These are phyloP conservation scores for Trogon surrucura DNA, from an alignment of 2,113 vertebrate species.

Conservation along the genomic window DNA sequence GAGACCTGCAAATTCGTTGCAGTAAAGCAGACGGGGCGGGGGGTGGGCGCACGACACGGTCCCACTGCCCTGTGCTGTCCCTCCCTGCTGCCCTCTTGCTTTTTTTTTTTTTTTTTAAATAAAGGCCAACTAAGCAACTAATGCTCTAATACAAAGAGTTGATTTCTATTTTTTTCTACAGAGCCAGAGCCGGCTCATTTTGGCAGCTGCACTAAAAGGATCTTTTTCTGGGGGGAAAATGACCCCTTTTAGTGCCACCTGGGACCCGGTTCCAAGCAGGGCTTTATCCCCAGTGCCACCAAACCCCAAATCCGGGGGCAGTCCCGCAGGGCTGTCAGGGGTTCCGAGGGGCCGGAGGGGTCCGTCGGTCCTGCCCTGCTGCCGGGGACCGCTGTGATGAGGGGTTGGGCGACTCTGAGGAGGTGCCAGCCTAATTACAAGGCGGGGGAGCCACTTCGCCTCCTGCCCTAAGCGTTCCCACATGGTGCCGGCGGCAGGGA, in stretches of 20 bases:
- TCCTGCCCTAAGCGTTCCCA: not conserved
- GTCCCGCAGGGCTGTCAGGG: not conserved
- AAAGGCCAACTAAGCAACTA: too few relatives aligned
- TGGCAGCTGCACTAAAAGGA: too few relatives aligned
- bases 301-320: not conserved
- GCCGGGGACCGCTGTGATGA: not conserved
- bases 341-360: not conserved
- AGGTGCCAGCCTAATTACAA: conserved; percentile 24
- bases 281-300: not conserved
- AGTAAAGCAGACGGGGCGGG: not conserved
- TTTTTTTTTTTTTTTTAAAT: too few relatives aligned
- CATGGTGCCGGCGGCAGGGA: not conserved
- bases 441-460: not conserved
- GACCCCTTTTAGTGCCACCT: fast-evolving
- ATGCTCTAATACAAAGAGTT: too few relatives aligned
- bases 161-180: too few relatives aligned
- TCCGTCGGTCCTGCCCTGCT: not conserved
- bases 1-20: not conserved
- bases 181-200: fast-evolving
- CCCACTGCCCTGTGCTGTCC: not conserved
- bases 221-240: not conserved
- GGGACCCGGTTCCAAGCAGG: not conserved
- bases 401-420: not conserved
- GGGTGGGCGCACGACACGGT: fast-evolving
- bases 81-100: too few relatives aligned